phyloP scores from a whole-genome alignment of 2,797 vertebrate genomes.

The Pelochelys cantorii region DNA sequence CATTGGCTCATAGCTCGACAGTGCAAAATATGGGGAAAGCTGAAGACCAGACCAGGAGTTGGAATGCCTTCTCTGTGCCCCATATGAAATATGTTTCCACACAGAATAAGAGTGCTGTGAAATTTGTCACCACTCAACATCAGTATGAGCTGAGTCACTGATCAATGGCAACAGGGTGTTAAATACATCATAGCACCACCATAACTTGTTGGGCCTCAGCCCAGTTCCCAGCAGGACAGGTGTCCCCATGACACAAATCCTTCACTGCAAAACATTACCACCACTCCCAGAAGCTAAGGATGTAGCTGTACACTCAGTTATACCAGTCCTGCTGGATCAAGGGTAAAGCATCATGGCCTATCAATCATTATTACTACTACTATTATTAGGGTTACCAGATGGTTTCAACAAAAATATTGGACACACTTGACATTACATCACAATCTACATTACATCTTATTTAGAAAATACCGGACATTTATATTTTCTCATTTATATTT shows the following conservation, averaged over 20 bases:
- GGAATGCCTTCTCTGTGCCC: not conserved
- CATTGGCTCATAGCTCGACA: not conserved
- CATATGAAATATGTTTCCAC: not conserved
- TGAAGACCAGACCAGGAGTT: not conserved
- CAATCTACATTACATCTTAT: too few species aligned
- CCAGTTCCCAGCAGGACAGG: not conserved
- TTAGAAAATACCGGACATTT: too few species aligned
- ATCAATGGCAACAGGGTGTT: not conserved
- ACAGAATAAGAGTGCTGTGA: not conserved
- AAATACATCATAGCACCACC: not conserved
- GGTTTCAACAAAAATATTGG: too few species aligned
- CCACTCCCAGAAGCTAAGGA: too few species aligned
- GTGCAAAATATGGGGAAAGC: not conserved
- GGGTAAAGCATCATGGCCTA: too few species aligned
- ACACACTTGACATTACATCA: too few species aligned
- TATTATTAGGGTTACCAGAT: too few species aligned
- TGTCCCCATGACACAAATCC: not conserved
- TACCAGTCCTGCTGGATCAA: too few species aligned
- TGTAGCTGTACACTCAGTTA: too few species aligned
- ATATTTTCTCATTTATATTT: too few species aligned
- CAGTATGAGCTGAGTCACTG: not conserved
- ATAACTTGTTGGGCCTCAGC: not conserved
- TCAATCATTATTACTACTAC: too few species aligned
- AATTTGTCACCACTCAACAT: not conserved
- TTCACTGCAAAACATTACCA: too few species aligned